Conservation (phyloP, 2,888 invertebrate genomes). For the Conops quadrifasciatus region DNA sequence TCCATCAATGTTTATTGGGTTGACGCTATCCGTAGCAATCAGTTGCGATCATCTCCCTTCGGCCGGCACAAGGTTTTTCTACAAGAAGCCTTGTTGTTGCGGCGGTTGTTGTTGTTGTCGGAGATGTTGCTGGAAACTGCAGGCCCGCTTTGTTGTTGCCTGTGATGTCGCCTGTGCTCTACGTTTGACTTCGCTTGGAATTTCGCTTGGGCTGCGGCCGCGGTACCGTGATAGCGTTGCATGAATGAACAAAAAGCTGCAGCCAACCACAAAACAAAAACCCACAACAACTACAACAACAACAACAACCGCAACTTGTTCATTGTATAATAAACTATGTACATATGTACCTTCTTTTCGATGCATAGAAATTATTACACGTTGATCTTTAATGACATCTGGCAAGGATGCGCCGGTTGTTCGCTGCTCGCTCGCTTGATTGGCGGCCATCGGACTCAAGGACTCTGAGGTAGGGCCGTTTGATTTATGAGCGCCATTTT, state of each 20-base stretch:
- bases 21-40: slow-evolving; percentile 34
- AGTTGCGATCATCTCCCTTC: slow-evolving; percentile 26
- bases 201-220: slow-evolving; percentile 34
- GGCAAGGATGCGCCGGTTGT: slow-evolving; percentile 11
- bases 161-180: neutral
- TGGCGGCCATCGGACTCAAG: neutral
- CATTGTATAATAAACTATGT: neutral
- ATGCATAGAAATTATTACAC: slow-evolving; percentile 38
- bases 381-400: slow-evolving; percentile 39
- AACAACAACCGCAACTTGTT: neutral
- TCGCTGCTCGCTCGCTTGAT: slow-evolving; percentile 11
- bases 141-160: slow-evolving; percentile 12
- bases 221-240: slow-evolving; percentile 30
- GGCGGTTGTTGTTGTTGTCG: slow-evolving; percentile 8
- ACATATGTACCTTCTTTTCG: neutral
- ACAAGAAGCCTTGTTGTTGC: neutral
- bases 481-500: slow-evolving; percentile 32
- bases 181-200: slow-evolving; percentile 27
- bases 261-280: neutral
- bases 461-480: slow-evolving; percentile 20
- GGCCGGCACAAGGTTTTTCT: neutral
- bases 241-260: slow-evolving; percentile 26
- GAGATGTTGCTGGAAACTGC: neutral
- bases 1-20: slow-evolving; percentile 36
- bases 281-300: slow-evolving; percentile 10